These are phyloP conservation scores for Ips typographus DNA, from an alignment of 1,140 invertebrate genomes.

Conservation along the genomic window DNA sequence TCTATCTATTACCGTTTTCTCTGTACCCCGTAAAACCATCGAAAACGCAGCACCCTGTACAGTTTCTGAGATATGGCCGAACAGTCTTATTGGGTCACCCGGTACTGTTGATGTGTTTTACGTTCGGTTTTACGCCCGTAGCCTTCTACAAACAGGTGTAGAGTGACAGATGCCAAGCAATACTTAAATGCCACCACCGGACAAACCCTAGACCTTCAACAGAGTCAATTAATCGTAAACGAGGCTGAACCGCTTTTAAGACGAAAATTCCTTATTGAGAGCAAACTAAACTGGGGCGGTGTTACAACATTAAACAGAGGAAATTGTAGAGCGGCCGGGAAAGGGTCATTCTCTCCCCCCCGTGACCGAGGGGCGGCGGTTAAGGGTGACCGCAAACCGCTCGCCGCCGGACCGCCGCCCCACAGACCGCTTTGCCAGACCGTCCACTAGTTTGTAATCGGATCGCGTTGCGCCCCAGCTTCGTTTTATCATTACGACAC, in stretches of 20 bases:
- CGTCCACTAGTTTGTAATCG: slow-evolving; percentile 29
- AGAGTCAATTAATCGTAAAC: too few species aligned
- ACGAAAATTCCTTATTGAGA: slow-evolving; percentile 16
- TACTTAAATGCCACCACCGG: too few species aligned
- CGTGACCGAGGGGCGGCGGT: slow-evolving; percentile 19
- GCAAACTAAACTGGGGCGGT: slow-evolving; percentile 14
- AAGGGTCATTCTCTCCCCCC: slow-evolving; percentile 20
- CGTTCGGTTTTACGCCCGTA: too few species aligned
- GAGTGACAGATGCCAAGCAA: too few species aligned
- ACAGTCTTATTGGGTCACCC: too few species aligned
- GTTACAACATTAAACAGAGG: slow-evolving; percentile 16
- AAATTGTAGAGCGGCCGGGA: not conserved
- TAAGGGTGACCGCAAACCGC: slow-evolving; percentile 20
- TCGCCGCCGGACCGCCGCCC: slow-evolving; percentile 17
- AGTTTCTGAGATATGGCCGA: too few species aligned
- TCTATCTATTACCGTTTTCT: too few species aligned
- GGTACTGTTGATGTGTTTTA: too few species aligned
- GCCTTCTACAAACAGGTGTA: too few species aligned
- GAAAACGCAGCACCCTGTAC: too few species aligned
- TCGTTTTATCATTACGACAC: slow-evolving; percentile 18
- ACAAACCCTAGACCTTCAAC: too few species aligned
- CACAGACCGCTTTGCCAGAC: slow-evolving; percentile 22
- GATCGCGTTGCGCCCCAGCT: slow-evolving; percentile 6
- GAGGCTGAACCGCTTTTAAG: not conserved
- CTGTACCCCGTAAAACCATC: too few species aligned